Evolutionary conservation across 2,888 invertebrate genomes (phyloP).

Genomic region (Drosophila histrio): DNA sequence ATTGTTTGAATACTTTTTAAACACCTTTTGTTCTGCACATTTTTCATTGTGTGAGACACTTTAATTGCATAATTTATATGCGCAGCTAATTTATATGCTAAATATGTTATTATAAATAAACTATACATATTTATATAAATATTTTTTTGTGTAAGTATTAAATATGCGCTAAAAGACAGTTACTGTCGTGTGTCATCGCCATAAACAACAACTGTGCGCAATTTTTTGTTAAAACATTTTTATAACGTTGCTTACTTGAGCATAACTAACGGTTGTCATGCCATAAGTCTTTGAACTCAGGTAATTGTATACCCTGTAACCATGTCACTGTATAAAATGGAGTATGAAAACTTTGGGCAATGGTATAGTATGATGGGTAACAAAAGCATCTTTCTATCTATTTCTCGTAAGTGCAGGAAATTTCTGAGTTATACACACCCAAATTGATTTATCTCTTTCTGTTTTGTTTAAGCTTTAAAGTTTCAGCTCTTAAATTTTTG

Average conservation of each 20-base stretch:
- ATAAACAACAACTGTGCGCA: slow-evolving; percentile 35
- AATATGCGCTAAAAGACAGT: slow-evolving; percentile 23
- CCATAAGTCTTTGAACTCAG: slow-evolving; percentile 63
- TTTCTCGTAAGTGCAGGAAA: background rate
- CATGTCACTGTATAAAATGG: background rate
- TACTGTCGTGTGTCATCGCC: slow-evolving; percentile 49
- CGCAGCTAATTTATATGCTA: slow-evolving; percentile 67
- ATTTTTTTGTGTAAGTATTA: background rate
- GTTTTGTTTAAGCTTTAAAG: slow-evolving; percentile 9
- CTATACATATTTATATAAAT: background rate
- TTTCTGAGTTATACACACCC: background rate
- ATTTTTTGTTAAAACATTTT: slow-evolving; percentile 21
- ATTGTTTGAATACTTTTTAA: slow-evolving; percentile 22
- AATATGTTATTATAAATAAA: slow-evolving; percentile 42
- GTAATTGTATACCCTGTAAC: background rate
- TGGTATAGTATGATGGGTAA: too few species aligned
- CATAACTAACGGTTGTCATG: slow-evolving; percentile 61
- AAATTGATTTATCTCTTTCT: background rate
- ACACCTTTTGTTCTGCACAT: slow-evolving; percentile 2
- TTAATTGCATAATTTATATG: slow-evolving; percentile 74
- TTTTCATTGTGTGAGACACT: slow-evolving; percentile 16
- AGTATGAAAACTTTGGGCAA: too few species aligned
- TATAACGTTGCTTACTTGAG: slow-evolving; percentile 43
- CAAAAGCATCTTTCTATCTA: background rate
- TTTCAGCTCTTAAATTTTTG: background rate